These are phyloP conservation scores for Axis porcinus DNA, from an alignment of 2,113 vertebrate genomes.

Conservation along the genomic window DNA sequence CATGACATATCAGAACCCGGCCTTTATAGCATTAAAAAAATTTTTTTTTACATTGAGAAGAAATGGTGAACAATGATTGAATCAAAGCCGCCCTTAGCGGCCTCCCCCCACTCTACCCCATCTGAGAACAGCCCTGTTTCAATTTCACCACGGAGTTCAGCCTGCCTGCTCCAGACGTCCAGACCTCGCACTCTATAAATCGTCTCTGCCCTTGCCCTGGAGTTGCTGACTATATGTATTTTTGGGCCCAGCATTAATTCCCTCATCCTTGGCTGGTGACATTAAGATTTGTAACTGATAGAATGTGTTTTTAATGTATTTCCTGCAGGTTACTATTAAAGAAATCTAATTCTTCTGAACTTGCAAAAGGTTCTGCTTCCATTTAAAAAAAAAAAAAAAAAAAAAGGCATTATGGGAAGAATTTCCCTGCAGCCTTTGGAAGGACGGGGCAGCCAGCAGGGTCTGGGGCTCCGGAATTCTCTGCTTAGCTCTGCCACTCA, in stretches of 20 bases:
- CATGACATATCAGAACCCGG: constrained; percentile 49
- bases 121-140: constrained; percentile 58
- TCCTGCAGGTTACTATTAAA: constrained; percentile 77
- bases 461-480: neutral
- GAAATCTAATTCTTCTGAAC: constrained; percentile 71
- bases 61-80: constrained; percentile 52
- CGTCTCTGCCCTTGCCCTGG: constrained; percentile 59
- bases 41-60: neutral
- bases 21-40: neutral
- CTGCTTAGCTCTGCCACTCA: neutral
- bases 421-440: neutral
- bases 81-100: neutral
- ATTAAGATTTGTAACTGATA: constrained; percentile 76
- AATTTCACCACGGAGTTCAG: constrained; percentile 53
- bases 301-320: constrained; percentile 80
- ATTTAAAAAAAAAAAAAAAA: constrained; percentile 48
- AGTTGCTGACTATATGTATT: constrained; percentile 67
- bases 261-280: constrained; percentile 72
- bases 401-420: constrained; percentile 38
- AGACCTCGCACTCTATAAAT: constrained; percentile 72
- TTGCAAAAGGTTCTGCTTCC: constrained; percentile 69
- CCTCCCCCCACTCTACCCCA: neutral
- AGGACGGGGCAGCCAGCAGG: neutral
- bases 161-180: constrained; percentile 45
- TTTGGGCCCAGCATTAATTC: constrained; percentile 68